These are phyloP conservation scores for Suricata suricatta DNA, from an alignment of 2,113 vertebrate genomes.

Conservation along the genomic window DNA sequence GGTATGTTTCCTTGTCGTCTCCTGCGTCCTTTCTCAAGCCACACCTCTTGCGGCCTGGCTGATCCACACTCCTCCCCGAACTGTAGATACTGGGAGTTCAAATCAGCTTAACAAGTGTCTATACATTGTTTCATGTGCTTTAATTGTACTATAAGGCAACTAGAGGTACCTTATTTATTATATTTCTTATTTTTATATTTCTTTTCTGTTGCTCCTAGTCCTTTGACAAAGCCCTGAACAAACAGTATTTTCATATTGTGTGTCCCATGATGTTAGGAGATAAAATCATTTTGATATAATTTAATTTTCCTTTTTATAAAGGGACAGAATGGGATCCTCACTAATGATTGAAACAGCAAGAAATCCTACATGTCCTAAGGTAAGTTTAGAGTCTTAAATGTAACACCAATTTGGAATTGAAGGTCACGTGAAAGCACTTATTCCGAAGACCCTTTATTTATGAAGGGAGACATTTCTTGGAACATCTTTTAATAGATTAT, in stretches of 20 bases:
- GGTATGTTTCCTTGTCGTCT: background rate
- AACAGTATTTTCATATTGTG: background rate
- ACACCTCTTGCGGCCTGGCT: background rate
- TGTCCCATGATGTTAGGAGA: slow-evolving; percentile 29
- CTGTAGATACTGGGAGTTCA: background rate
- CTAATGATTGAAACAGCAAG: slow-evolving; percentile 96
- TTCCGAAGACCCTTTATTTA: background rate
- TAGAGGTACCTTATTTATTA: background rate
- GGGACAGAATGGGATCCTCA: slow-evolving; percentile 95
- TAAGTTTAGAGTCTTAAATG: slow-evolving; percentile 79
- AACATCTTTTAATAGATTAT: slow-evolving; percentile 28
- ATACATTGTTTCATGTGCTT: background rate
- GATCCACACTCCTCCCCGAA: background rate
- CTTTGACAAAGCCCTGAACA: background rate
- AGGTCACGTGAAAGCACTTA: background rate
- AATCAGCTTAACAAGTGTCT: background rate
- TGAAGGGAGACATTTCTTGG: background rate
- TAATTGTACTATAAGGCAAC: background rate
- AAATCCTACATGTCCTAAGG: slow-evolving; percentile 94
- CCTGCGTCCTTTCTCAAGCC: background rate
- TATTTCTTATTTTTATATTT: background rate
- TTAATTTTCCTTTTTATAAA: slow-evolving; percentile 78
- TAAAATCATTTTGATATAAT: slow-evolving; percentile 39
- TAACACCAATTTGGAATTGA: background rate
- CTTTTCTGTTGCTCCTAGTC: background rate